Evolutionary conservation across 2,797 vertebrate species (phyloP).

Genomic region (Dendrocincla fuliginosa): DNA sequence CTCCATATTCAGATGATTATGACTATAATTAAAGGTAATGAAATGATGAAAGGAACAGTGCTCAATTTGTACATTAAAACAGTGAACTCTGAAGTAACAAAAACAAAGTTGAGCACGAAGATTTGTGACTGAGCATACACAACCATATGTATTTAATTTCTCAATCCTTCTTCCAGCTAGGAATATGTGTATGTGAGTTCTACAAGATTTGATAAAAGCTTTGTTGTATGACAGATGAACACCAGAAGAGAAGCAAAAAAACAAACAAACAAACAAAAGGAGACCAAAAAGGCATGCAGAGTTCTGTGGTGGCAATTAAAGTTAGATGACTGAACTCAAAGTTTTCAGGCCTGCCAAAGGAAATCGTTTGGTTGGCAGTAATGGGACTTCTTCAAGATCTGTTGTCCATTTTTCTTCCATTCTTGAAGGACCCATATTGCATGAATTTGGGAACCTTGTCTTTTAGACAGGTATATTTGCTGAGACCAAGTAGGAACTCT

Average conservation of each 20-base stretch:
- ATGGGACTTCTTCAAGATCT: background rate
- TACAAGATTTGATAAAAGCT: background rate
- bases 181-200: background rate
- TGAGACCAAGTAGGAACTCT: background rate
- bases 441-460: background rate
- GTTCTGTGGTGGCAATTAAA: background rate
- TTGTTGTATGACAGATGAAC: background rate
- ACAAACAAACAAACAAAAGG: accelerated
- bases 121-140: background rate
- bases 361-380: background rate
- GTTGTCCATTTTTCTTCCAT: background rate
- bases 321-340: background rate
- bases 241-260: background rate
- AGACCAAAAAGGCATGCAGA: background rate
- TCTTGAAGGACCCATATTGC: background rate
- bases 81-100: background rate
- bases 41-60: conserved; percentile 29
- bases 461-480: background rate
- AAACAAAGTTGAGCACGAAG: background rate
- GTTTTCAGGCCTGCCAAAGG: background rate
- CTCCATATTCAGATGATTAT: background rate
- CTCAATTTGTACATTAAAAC: background rate
- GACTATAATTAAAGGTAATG: conserved; percentile 43
- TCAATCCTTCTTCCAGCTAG: background rate
- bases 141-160: background rate